phyloP scores from a whole-genome alignment of 1,140 invertebrate species.

The Zophobas atratus region DNA sequence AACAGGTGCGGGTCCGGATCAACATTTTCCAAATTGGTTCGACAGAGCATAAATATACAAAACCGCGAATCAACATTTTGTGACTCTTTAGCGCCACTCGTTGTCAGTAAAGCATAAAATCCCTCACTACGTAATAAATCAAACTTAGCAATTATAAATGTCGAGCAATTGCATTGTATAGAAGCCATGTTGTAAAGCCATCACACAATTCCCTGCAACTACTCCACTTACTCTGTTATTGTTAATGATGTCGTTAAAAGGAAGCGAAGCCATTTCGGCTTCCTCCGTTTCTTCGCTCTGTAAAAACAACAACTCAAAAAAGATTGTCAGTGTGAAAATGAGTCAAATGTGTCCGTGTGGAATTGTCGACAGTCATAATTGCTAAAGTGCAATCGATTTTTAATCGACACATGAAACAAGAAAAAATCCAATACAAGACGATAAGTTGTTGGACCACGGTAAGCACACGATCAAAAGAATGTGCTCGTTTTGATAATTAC shows the following conservation, averaged over 20 bases:
- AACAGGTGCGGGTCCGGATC: conserved; percentile 21
- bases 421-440: conserved; percentile 18
- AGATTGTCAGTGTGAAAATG: neutral
- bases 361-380: conserved; percentile 41
- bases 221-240: conserved; percentile 35
- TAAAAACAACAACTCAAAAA: conserved; percentile 29
- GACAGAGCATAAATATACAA: neutral
- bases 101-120: neutral
- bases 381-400: conserved; percentile 31
- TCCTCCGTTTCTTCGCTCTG: conserved; percentile 34
- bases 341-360: conserved; percentile 10
- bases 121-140: neutral
- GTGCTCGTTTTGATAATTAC: conserved; percentile 33
- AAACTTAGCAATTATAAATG: conserved; percentile 43
- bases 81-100: too few relatives aligned
- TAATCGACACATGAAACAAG: conserved; percentile 44
- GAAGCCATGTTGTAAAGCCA: conserved; percentile 13
- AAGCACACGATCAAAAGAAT: conserved; percentile 21
- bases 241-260: conserved; percentile 30
- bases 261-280: conserved; percentile 37
- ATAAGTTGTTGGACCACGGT: conserved; percentile 23
- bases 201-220: conserved; percentile 18
- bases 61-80: too few relatives aligned
- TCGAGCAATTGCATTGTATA: conserved; percentile 31
- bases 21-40: conserved; percentile 1